Percentiles rank a stretch among this genome's conserved stretches.
Conservation (phyloP, 2,888 invertebrate species). For the Amphipyra tragopoginis region DNA sequence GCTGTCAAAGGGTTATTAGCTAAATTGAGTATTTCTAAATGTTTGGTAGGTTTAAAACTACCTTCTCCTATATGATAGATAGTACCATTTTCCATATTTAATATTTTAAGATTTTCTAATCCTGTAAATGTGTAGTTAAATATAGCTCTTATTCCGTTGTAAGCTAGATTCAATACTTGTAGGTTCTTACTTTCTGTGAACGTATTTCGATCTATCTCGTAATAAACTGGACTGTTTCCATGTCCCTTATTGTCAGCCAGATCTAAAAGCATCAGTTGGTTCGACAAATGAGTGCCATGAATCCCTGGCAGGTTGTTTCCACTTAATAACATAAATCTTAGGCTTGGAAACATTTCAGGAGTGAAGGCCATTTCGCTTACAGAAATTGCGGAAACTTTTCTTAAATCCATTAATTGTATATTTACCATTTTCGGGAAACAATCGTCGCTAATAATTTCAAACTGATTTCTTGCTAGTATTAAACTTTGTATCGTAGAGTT, state of each 20-base stretch:
- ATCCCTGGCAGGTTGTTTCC: constrained; percentile 88
- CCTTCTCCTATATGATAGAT: constrained; percentile 84
- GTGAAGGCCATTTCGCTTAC: constrained; percentile 86
- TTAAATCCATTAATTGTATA: constrained; percentile 88
- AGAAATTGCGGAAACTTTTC: constrained; percentile 83
- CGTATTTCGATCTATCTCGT: constrained; percentile 84
- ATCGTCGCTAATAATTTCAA: constrained; percentile 86
- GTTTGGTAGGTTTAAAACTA: constrained; percentile 82
- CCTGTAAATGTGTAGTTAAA: constrained; percentile 87
- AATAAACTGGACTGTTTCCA: constrained; percentile 81
- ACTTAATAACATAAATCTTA: constrained; percentile 85
- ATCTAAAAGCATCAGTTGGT: constrained; percentile 85
- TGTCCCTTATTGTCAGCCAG: constrained; percentile 87
- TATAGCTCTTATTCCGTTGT: constrained; percentile 87
- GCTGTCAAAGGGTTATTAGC: constrained; percentile 87
- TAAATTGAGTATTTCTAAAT: constrained; percentile 86
- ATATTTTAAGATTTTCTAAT: constrained; percentile 81
- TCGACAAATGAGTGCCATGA: constrained; percentile 85
- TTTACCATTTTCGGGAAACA: constrained; percentile 89
- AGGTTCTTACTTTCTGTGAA: constrained; percentile 86
- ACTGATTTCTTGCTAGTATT: constrained; percentile 88
- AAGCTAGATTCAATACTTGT: constrained; percentile 86
- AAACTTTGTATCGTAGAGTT: constrained; percentile 85
- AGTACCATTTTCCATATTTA: constrained; percentile 88
- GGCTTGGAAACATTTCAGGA: constrained; percentile 83